A percentile compares a stretch with the other conserved stretches of the same genome.
These are phyloP conservation scores for Mustelus asterias DNA, from an alignment of 2,113 vertebrate genomes.

Conservation along the genomic window DNA sequence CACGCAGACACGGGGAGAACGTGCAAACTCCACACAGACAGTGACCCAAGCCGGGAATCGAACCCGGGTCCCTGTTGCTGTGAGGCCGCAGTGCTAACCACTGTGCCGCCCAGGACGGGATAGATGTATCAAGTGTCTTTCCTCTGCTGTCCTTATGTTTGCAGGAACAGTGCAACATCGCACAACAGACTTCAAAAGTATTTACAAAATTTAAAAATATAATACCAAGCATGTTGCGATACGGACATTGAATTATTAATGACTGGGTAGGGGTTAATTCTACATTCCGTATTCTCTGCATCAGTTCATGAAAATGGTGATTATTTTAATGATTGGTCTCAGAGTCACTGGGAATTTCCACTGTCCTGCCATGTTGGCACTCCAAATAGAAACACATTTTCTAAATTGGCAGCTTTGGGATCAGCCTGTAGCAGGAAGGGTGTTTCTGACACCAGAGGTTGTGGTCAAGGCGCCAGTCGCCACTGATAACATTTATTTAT, in stretches of 20 bases:
- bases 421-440: neutral
- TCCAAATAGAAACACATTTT: neutral
- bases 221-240: neutral
- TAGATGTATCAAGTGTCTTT: neutral
- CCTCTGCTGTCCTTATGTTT: neutral
- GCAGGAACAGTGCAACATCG: neutral
- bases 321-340: neutral
- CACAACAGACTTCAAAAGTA: neutral
- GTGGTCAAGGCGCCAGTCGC: neutral
- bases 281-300: neutral
- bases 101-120: neutral
- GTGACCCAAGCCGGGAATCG: too few species aligned
- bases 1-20: too few species aligned
- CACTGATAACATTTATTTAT: conserved; percentile 11
- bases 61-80: too few species aligned
- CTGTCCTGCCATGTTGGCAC: neutral
- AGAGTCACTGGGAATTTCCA: neutral
- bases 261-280: too few species aligned
- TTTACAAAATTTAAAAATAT: neutral
- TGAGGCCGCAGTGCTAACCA: too few species aligned
- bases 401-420: conserved; percentile 19
- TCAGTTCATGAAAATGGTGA: neutral
- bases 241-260: neutral
- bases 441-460: neutral
- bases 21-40: too few species aligned